phyloP scores from a whole-genome alignment of 2,888 invertebrate species.

The Rhodophaea formosa region DNA sequence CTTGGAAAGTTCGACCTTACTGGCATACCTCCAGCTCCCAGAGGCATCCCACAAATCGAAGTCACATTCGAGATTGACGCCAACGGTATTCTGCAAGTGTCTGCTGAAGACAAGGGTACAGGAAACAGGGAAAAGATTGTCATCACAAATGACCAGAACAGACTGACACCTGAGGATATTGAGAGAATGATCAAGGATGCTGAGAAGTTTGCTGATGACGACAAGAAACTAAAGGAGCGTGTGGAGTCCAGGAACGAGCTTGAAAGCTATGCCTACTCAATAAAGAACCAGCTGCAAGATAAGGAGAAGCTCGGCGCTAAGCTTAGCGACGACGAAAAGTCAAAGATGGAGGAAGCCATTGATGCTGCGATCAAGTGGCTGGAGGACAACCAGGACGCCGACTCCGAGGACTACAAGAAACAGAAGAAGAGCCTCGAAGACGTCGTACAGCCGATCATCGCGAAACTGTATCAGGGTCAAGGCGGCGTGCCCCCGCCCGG shows the following conservation, averaged over 20 bases:
- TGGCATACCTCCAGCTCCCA: slow-evolving; percentile 96
- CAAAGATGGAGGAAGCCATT: slow-evolving; percentile 97
- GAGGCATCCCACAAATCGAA: slow-evolving; percentile 96
- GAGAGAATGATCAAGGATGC: slow-evolving; percentile 99
- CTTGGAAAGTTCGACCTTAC: slow-evolving; percentile 99
- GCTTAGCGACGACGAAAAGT: slow-evolving; percentile 92
- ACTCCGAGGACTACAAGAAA: slow-evolving; percentile 94
- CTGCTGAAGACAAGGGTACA: slow-evolving; percentile 99
- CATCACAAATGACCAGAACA: slow-evolving; percentile 98
- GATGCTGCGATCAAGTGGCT: slow-evolving; percentile 99
- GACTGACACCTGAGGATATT: slow-evolving; percentile 98
- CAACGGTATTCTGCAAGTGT: slow-evolving; percentile 96
- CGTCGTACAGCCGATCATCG: slow-evolving; percentile 97
- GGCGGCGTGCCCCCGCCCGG: slow-evolving; percentile 90
- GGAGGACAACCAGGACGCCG: slow-evolving; percentile 96
- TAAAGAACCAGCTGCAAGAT: slow-evolving; percentile 97
- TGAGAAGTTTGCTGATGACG: slow-evolving; percentile 99
- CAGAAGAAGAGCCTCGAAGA: slow-evolving; percentile 98
- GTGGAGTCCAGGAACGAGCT: slow-evolving; percentile 98
- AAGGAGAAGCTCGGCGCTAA: slow-evolving; percentile 98
- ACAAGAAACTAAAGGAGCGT: slow-evolving; percentile 96
- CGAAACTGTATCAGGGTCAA: slow-evolving; percentile 95
- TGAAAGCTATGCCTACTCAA: slow-evolving; percentile 97
- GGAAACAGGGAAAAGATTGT: slow-evolving; percentile 99
- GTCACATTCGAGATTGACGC: slow-evolving; percentile 97